These are phyloP conservation scores for Saccostrea echinata DNA, from an alignment of 1,140 invertebrate species.

Conservation along the genomic window DNA sequence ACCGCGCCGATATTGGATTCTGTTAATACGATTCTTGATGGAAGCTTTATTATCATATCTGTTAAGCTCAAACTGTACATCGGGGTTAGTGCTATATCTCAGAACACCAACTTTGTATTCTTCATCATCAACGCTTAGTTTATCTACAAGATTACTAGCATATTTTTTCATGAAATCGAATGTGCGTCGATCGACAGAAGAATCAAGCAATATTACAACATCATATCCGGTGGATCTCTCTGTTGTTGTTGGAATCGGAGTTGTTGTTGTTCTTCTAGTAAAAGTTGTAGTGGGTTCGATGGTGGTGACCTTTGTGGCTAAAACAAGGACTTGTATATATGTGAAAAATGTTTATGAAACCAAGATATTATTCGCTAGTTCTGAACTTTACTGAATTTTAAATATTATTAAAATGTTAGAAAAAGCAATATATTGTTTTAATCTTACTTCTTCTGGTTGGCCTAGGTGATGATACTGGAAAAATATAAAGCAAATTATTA, in stretches of 20 bases:
- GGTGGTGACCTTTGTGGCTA: constrained; percentile 17
- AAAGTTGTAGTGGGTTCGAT: background rate
- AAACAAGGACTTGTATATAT: background rate
- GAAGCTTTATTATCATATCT: constrained; percentile 62
- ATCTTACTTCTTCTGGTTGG: no score
- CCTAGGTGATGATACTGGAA: no score
- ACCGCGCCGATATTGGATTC: constrained; percentile 58
- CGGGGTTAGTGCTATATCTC: constrained; percentile 66
- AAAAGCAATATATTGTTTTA: no score
- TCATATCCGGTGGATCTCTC: constrained; percentile 68
- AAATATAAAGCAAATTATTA: no score
- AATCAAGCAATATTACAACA: constrained; percentile 75
- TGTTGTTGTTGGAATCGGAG: constrained; percentile 9
- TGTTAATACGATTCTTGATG: constrained; percentile 58
- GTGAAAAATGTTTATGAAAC: no score
- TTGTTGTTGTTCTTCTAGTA: constrained; percentile 36
- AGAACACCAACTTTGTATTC: constrained; percentile 71
- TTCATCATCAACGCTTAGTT: constrained; percentile 67
- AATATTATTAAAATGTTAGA: no score
- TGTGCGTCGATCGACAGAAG: constrained; percentile 64
- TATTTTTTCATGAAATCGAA: constrained; percentile 72
- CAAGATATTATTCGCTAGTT: no score
- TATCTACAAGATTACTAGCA: constrained; percentile 61
- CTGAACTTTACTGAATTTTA: no score
- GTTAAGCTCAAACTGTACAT: constrained; percentile 72